Conservation (phyloP, 64 coral and sea anemone genomes). For the Catalaphyllia jardinei region DNA sequence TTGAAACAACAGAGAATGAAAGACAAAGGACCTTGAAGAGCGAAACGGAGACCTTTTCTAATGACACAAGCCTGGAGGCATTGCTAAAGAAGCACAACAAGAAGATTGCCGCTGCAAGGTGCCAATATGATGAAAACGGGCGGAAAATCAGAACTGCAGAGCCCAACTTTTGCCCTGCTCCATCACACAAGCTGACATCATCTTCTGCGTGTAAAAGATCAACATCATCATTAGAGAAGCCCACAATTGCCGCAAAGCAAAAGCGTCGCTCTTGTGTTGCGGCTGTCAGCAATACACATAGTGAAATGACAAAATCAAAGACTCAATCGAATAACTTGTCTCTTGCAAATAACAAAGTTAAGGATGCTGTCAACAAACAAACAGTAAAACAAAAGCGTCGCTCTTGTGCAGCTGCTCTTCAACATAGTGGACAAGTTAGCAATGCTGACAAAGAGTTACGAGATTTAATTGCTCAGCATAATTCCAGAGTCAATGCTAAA, state of each 20-base stretch:
- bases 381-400: constrained; percentile 29
- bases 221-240: background rate
- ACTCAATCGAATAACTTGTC: background rate
- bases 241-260: background rate
- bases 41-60: background rate
- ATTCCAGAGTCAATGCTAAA: constrained; percentile 16
- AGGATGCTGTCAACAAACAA: background rate
- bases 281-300: background rate
- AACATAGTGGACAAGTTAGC: background rate
- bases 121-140: constrained; percentile 21
- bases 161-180: constrained; percentile 39
- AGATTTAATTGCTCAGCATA: constrained; percentile 43
- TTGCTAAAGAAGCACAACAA: constrained; percentile 35
- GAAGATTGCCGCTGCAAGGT: constrained; percentile 12
- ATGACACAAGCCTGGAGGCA: constrained; percentile 20
- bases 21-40: background rate
- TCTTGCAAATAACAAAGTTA: background rate
- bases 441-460: constrained; percentile 13
- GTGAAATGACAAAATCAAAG: constrained; percentile 1
- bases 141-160: constrained; percentile 38
- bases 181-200: background rate
- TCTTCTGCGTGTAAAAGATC: background rate
- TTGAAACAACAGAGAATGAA: background rate
- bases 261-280: constrained; percentile 38
- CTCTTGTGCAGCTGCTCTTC: constrained; percentile 9